Conservation (phyloP, 2,113 vertebrate species). For the Terrapene triunguis region DNA sequence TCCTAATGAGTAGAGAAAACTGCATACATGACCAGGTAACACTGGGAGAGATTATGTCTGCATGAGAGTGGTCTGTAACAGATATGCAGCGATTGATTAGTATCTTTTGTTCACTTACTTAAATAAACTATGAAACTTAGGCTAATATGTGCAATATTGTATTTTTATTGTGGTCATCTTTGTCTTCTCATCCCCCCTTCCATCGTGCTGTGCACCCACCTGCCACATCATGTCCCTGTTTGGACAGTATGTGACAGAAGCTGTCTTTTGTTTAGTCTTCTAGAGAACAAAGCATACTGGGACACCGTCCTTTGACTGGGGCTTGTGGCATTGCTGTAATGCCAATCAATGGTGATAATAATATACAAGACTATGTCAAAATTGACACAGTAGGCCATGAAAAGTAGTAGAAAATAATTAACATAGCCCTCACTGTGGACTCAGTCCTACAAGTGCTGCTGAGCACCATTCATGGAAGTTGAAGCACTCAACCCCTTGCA, state of each 20-base stretch:
- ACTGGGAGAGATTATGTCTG: not conserved
- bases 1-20: not conserved
- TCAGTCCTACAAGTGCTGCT: not conserved
- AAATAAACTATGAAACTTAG: not conserved
- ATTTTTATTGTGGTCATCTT: not conserved
- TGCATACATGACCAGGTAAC: not conserved
- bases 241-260: not conserved
- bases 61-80: not conserved
- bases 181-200: not conserved
- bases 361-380: not conserved
- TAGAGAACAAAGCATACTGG: not conserved
- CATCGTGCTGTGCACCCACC: not conserved
- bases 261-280: not conserved
- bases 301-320: not conserved
- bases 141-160: not conserved
- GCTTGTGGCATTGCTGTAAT: not conserved
- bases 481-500: not conserved
- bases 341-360: not conserved
- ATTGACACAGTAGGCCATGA: slow-evolving; percentile 18
- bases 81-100: not conserved
- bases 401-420: not conserved
- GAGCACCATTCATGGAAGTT: not conserved
- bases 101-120: not conserved
- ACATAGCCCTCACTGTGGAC: not conserved
- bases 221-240: not conserved